phyloP scores from a whole-genome alignment of 2,113 vertebrate species.

The Sisor rabdophorus region DNA sequence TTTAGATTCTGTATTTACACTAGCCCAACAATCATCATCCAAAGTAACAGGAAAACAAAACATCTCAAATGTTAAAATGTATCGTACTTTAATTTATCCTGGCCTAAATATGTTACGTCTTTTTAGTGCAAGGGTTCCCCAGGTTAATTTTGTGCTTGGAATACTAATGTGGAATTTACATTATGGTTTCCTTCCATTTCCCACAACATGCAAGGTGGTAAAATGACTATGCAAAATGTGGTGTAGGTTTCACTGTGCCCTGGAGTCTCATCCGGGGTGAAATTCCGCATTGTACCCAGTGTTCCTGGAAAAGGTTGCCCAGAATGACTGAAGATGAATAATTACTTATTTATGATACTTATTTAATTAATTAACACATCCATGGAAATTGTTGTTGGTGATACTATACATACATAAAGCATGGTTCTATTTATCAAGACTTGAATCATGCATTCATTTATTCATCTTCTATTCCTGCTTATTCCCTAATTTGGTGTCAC shows the following conservation, averaged over 20 bases:
- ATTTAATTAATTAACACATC: too few species aligned
- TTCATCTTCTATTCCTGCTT: too few species aligned
- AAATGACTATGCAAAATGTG: background rate
- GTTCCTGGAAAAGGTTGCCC: background rate
- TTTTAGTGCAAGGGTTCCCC: background rate
- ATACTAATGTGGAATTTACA: background rate
- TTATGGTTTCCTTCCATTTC: background rate
- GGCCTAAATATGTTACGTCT: background rate
- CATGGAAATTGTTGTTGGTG: too few species aligned
- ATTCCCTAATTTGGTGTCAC: too few species aligned
- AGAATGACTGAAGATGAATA: too few species aligned
- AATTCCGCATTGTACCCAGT: background rate
- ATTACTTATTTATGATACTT: too few species aligned
- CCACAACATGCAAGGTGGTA: background rate
- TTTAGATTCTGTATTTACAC: too few species aligned
- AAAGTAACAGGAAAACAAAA: background rate
- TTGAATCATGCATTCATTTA: too few species aligned
- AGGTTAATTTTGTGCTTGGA: background rate
- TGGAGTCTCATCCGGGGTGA: background rate
- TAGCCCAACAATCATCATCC: background rate
- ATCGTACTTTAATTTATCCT: background rate
- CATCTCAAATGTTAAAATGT: too few species aligned
- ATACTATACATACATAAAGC: too few species aligned
- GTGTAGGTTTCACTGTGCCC: background rate
- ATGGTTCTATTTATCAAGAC: too few species aligned